These are phyloP conservation scores for Periophthalmodon schlosseri DNA, from an alignment of 2,113 vertebrate genomes.

Conservation along the genomic window DNA sequence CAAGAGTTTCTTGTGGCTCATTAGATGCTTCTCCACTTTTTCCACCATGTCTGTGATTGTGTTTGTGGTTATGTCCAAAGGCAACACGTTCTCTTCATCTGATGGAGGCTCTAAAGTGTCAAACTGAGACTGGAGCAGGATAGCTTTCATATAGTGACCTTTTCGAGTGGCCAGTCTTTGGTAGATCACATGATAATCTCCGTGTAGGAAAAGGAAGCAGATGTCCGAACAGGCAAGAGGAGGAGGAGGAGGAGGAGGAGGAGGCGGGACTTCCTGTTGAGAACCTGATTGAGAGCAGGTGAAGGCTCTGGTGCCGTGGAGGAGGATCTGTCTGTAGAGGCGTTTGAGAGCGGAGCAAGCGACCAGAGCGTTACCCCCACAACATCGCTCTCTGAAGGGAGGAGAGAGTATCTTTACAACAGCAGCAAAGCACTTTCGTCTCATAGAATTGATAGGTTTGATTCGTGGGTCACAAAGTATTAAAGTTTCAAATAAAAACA, in stretches of 20 bases:
- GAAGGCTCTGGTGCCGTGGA: constrained; percentile 63
- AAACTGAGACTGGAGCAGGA: constrained; percentile 86
- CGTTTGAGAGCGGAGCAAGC: constrained; percentile 89
- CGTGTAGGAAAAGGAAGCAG: constrained; percentile 83
- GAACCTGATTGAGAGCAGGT: background rate
- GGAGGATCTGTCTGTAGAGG: constrained; percentile 81
- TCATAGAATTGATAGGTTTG: too few species aligned
- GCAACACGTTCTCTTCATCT: constrained; percentile 78
- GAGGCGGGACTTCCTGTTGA: constrained; percentile 30
- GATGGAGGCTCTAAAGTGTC: constrained; percentile 82
- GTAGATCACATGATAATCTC: constrained; percentile 79
- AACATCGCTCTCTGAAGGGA: constrained; percentile 71
- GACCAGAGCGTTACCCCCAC: constrained; percentile 74
- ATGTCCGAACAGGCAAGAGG: constrained; percentile 45
- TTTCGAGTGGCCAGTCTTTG: constrained; percentile 76
- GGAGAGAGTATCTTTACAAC: background rate
- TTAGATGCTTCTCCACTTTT: constrained; percentile 68
- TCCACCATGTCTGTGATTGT: constrained; percentile 72
- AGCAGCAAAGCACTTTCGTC: too few species aligned
- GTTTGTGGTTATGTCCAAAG: constrained; percentile 77
- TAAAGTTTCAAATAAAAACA: too few species aligned
- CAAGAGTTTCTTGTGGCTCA: constrained; percentile 11
- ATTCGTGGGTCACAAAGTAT: too few species aligned
- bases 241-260: background rate
- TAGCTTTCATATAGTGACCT: constrained; percentile 86